Base-by-base conservation (phyloP, 2,113 vertebrate species). In the Oenanthe melanoleuca region DNA sequence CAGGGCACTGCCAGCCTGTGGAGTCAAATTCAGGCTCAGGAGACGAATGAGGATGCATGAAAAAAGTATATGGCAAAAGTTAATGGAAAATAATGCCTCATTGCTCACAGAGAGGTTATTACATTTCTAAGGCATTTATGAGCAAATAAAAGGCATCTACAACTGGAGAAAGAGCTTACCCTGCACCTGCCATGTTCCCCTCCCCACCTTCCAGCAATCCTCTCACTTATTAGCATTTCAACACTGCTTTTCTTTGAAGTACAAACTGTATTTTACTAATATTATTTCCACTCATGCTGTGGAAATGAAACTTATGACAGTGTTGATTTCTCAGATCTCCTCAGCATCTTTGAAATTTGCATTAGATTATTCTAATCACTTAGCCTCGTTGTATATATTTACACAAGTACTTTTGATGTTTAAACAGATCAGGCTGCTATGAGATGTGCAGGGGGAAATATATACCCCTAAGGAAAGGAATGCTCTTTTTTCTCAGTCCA, bases 281-380 rank as follows among this genome's bases (percentile, higher is more conserved):
- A 77, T 53, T 59, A 89, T 93, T 94, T 94, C 82, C 55, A 92
- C 73, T 96, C 71, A 67, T 78, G 52, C 56, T 93, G 42, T 93
- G 96, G 88, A 92, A 80, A 86, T 81, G 92, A 89, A 95, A 87
- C 65, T 92, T 72, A 89, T 2, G 59, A 53, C 69, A 47, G 82
- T 14, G 55, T 28, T 79, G 60, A 91, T 95, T 96, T 95, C 91
- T 97, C 94, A 89, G 93, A 93, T 96, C 82, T 88, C 44, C 81
- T 93, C 63, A 40, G 59, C 87, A 56, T 88, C 90, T 95, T 95
- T 70, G 93, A 97, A 97, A 86, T 85, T 89, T 95, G 89, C 81
- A 94, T 95, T 78, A 92, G 89, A 94, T 97, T 96, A 96, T 93
- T 92, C 56, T 95, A 96, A 95, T 95, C 64, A 75, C 53, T 94